Evolutionary conservation across 2,113 vertebrate genomes (phyloP).

Genomic region (Numenius arquata): DNA sequence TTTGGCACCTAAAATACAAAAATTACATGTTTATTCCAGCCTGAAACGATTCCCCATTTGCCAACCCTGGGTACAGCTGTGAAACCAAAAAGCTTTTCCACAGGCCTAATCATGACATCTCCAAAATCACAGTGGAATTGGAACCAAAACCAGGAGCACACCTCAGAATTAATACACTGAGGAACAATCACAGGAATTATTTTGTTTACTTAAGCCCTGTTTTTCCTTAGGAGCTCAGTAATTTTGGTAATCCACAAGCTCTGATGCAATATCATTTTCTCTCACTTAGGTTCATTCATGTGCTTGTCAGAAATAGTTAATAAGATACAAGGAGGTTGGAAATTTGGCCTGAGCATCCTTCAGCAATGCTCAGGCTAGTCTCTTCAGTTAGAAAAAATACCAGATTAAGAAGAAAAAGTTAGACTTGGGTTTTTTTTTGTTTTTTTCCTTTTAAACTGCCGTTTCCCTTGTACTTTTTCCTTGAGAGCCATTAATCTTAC

Average conservation of each 20-base stretch:
- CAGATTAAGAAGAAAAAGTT: not conserved
- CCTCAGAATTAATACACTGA: not conserved
- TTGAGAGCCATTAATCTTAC: not conserved
- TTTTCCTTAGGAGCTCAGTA: not conserved
- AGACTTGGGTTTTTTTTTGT: not conserved
- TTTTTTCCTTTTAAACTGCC: not conserved
- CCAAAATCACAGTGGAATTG: not conserved
- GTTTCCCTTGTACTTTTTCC: not conserved
- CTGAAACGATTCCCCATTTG: not conserved
- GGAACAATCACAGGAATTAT: not conserved
- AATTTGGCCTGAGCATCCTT: not conserved
- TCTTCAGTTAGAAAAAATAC: not conserved
- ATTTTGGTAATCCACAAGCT: not conserved
- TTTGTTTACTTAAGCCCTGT: not conserved
- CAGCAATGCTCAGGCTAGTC: not conserved
- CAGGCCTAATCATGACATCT: not conserved
- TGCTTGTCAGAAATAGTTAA: not conserved
- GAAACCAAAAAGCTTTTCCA: not conserved
- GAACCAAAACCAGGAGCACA: not conserved
- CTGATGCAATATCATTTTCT: not conserved
- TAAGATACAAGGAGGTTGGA: not conserved
- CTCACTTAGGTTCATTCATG: not conserved
- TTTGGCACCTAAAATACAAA: conserved; percentile 8
- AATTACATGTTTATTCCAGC: not conserved
- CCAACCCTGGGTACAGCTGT: not conserved